These are phyloP conservation scores for Pantherophis vulpinus DNA, from an alignment of 2,797 vertebrate species.

Conservation along the genomic window DNA sequence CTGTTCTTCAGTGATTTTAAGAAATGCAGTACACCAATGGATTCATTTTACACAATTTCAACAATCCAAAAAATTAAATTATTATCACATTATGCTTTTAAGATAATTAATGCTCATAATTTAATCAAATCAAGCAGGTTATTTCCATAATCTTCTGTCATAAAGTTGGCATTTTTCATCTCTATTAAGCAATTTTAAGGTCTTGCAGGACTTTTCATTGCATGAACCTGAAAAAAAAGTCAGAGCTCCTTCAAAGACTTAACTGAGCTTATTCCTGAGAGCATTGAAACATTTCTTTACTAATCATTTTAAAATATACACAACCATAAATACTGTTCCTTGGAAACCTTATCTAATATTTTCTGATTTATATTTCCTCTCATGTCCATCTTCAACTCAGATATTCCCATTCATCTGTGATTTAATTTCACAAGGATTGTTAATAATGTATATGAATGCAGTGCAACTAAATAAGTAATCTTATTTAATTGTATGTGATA, in stretches of 20 bases:
- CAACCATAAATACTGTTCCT: background rate
- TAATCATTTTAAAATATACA: background rate
- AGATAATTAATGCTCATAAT: background rate
- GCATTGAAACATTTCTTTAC: background rate
- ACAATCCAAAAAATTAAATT: background rate
- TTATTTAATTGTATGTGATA: background rate
- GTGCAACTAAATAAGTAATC: background rate
- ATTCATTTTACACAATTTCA: background rate
- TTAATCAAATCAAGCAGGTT: background rate
- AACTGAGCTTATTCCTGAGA: background rate
- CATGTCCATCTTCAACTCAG: background rate
- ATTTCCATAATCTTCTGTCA: background rate
- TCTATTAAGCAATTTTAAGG: background rate
- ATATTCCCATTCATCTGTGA: background rate
- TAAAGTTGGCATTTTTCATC: background rate
- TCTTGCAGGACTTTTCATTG: background rate
- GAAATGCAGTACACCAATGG: background rate
- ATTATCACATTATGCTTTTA: background rate
- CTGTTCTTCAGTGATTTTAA: background rate
- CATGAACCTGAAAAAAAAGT: background rate
- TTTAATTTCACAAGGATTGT: background rate
- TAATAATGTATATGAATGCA: background rate
- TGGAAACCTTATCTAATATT: background rate
- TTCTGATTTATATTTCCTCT: background rate
- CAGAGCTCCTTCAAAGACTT: background rate